A percentile compares a stretch with the other conserved stretches of the same genome.
Conservation (phyloP, 2,797 vertebrate genomes). For the Pseudomugil gertrudae region DNA sequence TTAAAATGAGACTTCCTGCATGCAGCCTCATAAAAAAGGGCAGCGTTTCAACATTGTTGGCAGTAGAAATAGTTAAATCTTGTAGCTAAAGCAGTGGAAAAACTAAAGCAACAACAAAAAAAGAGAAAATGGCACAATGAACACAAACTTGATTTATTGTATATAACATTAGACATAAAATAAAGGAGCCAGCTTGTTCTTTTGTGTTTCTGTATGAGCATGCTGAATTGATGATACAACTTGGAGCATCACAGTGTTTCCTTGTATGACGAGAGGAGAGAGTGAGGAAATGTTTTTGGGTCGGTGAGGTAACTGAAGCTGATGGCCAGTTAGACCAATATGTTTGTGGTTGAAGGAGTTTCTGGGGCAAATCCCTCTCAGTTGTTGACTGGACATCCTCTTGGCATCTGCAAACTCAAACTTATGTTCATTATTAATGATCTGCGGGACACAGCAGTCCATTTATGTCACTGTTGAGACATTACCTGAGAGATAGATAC, state of each 20-base stretch:
- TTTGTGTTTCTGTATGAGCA: slow-evolving; percentile 32
- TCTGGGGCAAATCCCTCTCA: slow-evolving; percentile 56
- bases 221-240: slow-evolving; percentile 45
- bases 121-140: background rate
- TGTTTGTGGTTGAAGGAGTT: slow-evolving; percentile 69
- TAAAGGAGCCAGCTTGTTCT: slow-evolving; percentile 9
- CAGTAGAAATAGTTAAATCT: slow-evolving; percentile 56
- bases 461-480: slow-evolving; percentile 65
- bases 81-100: slow-evolving; percentile 19
- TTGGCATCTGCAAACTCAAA: slow-evolving; percentile 46
- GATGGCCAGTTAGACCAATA: slow-evolving; percentile 58
- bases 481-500: slow-evolving; percentile 61
- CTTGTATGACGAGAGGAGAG: slow-evolving; percentile 20
- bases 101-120: slow-evolving; percentile 22
- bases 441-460: slow-evolving; percentile 58
- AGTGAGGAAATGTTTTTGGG: background rate
- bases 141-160: slow-evolving; percentile 10
- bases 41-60: slow-evolving; percentile 34
- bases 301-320: slow-evolving; percentile 23
- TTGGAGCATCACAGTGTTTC: slow-evolving; percentile 19
- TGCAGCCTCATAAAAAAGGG: background rate
- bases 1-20: slow-evolving; percentile 8
- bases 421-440: slow-evolving; percentile 72
- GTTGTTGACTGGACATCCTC: slow-evolving; percentile 47
- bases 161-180: slow-evolving; percentile 26